Conservation (phyloP, 2,113 vertebrate species). For the Hippocampus guttulatus region DNA sequence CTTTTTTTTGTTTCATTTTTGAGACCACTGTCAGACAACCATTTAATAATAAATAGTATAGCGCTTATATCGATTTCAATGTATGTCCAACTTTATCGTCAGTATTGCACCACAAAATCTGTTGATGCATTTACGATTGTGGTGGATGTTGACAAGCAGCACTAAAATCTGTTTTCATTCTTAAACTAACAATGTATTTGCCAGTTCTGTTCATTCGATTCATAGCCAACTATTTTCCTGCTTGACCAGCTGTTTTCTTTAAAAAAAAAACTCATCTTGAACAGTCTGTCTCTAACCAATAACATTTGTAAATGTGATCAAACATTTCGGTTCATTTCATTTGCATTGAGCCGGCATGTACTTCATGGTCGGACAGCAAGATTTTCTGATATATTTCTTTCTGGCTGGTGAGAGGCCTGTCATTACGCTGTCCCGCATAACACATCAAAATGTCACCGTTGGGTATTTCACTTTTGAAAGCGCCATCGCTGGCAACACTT, state of each 20-base stretch:
- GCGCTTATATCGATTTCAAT: background rate
- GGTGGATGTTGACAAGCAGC: background rate
- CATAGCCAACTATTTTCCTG: background rate
- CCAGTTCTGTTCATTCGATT: background rate
- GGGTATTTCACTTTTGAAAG: background rate
- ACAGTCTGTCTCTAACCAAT: background rate
- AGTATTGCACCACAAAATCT: background rate
- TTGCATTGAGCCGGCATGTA: background rate
- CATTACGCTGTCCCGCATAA: conserved; percentile 21
- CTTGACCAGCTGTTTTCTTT: background rate
- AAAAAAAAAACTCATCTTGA: background rate
- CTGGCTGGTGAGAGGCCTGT: conserved; percentile 2
- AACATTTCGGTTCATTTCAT: background rate
- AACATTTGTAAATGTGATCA: background rate
- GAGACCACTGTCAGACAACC: background rate
- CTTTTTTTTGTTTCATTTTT: background rate
- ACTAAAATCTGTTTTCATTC: background rate
- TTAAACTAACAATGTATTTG: background rate
- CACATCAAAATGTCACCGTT: background rate
- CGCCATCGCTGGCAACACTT: background rate
- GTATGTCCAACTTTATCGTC: background rate
- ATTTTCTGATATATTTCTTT: conserved; percentile 7
- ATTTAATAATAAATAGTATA: background rate
- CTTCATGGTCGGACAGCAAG: background rate
- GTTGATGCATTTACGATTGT: background rate